A percentile compares a stretch with the other conserved stretches of the same genome.
Conservation (phyloP, 2,888 invertebrate genomes). For the Notodonta dromedarius region DNA sequence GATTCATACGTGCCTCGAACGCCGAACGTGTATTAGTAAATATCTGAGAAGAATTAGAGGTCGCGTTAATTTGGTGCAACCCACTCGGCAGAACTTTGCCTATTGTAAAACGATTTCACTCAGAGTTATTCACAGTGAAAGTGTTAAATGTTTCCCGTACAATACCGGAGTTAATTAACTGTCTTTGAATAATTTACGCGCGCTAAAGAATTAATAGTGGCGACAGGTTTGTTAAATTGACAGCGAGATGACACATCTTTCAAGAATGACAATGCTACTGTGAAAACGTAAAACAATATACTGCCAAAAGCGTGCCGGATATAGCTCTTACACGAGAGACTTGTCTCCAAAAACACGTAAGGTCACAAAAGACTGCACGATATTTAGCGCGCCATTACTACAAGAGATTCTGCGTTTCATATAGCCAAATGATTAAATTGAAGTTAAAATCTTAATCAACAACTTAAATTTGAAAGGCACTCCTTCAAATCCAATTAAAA, state of each 20-base stretch:
- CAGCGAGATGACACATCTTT: slow-evolving; percentile 10
- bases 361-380: no score
- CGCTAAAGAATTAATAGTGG: slow-evolving; percentile 15
- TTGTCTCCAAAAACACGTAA: no score
- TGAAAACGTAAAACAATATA: neutral
- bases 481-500: neutral
- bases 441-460: neutral
- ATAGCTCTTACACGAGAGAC: no score
- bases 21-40: slow-evolving; percentile 3
- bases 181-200: slow-evolving; percentile 28
- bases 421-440: no score
- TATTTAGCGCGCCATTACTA: no score
- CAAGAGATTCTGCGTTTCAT: no score
- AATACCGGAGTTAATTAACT: slow-evolving; percentile 47
- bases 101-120: slow-evolving; percentile 71
- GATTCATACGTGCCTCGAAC: slow-evolving; percentile 35
- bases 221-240: slow-evolving; percentile 10
- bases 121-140: slow-evolving; percentile 64
- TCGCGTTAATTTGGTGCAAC: slow-evolving; percentile 47
- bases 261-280: slow-evolving; percentile 6
- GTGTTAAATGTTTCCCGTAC: slow-evolving; percentile 57
- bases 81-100: slow-evolving; percentile 51
- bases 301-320: no score
- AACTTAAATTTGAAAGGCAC: neutral
- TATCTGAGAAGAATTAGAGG: slow-evolving; percentile 31